Conservation (phyloP, 37 sponge, comb jelly and placozoan species). For the Axinella damicornis region DNA sequence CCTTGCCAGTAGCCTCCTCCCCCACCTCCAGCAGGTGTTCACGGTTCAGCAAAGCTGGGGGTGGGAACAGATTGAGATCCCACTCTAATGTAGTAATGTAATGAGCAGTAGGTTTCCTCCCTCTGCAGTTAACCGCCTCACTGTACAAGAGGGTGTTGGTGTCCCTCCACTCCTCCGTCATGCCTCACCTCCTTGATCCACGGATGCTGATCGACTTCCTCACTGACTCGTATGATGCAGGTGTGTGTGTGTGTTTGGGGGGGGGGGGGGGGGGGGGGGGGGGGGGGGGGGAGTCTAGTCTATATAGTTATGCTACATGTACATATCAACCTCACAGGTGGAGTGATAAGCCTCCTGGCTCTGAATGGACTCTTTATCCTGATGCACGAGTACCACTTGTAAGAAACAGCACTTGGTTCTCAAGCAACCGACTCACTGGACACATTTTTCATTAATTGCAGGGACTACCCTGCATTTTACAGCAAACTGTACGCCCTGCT, state of each 20-base stretch:
- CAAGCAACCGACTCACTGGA: too few species aligned
- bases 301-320: too few species aligned
- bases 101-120: too few species aligned
- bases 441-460: background rate
- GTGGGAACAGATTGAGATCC: too few species aligned
- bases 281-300: background rate
- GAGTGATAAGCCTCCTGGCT: slow-evolving; percentile 91
- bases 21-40: too few species aligned
- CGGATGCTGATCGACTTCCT: slow-evolving; percentile 94
- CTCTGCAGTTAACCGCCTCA: slow-evolving; percentile 28
- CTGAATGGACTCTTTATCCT: slow-evolving; percentile 96
- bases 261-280: background rate
- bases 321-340: slow-evolving; percentile 43
- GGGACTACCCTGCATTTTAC: slow-evolving; percentile 97
- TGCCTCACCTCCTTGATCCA: slow-evolving; percentile 94
- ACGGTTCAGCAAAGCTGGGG: too few species aligned
- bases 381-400: slow-evolving; percentile 93
- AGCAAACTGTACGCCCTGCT: slow-evolving; percentile 83
- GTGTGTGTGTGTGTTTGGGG: slow-evolving; percentile 12
- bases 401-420: too few species aligned
- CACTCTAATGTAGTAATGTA: too few species aligned
- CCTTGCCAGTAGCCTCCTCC: background rate
- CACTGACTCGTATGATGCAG: slow-evolving; percentile 78
- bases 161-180: slow-evolving; percentile 81
- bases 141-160: slow-evolving; percentile 64